Evolutionary conservation across 1,140 invertebrate genomes (phyloP).

Genomic region (Diploscapter pachys): DNA sequence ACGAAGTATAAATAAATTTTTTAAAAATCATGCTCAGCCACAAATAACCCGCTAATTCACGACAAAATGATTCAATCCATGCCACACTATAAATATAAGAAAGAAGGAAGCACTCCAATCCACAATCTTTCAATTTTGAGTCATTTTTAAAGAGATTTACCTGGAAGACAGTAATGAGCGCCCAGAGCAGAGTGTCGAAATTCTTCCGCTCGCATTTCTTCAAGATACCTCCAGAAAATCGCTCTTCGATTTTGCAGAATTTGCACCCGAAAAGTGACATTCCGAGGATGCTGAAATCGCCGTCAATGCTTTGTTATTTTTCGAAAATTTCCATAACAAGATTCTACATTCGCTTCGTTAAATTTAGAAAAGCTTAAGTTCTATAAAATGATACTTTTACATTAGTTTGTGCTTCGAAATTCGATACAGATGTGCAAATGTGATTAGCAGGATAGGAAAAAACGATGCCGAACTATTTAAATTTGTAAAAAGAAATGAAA

Average conservation of each 20-base stretch:
- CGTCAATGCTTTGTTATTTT: too few species aligned
- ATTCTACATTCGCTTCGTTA: too few species aligned
- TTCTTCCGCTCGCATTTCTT: constrained; percentile 78
- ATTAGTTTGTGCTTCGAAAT: background rate
- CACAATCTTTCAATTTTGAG: too few species aligned
- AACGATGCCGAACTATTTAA: too few species aligned
- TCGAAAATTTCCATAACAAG: too few species aligned
- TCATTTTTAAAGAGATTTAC: constrained; percentile 66
- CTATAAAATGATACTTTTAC: too few species aligned
- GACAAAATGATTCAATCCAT: too few species aligned
- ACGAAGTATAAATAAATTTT: too few species aligned
- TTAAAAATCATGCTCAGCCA: constrained; percentile 12
- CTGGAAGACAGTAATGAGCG: constrained; percentile 99
- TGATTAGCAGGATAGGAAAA: background rate
- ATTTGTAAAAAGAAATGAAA: background rate
- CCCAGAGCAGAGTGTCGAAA: constrained; percentile 99
- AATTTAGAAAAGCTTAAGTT: too few species aligned
- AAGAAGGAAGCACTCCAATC: too few species aligned
- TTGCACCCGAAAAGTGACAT: constrained; percentile 99
- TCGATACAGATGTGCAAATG: constrained; percentile 5
- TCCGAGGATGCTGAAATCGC: constrained; percentile 82
- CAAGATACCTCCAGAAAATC: constrained; percentile 63
- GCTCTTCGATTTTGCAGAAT: constrained; percentile 79
- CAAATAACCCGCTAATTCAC: constrained; percentile 17
- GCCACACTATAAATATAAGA: too few species aligned